Base-by-base conservation (phyloP, 2,797 vertebrate species). In the Onychomys leucogaster region DNA sequence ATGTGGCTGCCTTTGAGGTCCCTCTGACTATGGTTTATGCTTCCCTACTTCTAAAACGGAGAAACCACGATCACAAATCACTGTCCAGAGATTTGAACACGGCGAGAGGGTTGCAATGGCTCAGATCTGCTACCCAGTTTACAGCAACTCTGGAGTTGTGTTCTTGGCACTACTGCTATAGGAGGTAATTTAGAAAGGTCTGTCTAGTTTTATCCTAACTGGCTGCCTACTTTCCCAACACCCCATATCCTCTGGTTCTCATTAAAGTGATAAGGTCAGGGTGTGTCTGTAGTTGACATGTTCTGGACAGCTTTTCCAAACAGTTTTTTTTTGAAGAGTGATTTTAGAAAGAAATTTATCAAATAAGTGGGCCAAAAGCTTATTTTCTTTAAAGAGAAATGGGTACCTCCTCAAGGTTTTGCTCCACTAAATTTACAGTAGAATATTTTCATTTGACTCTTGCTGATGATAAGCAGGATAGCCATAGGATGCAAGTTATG, bases 341-440 rank as follows among this genome's bases (percentile, higher is more conserved):
- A 0, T 92, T 46, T 93, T 96, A 27, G 91, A 96, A 95, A 96
- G 92, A 55, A 94, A 87, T 86, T 84, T 65, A 94, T 75, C 89
- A 97, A 94, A 76, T 94, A 94, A 93, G 91, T 86, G 81, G 57
- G 59, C 65, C 94, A 96, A 94, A 93, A 92, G 25, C 27, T 90
- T 83, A 52, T 94, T 96, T 90, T 94, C 78, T 95, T 94, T 95
- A 46, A 81, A 82, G 46, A 96, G 63, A 96, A 73, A 52, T 94
- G 96, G 67, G 34, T 92, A 77, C 87, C 96, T 96, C 57, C 81
- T 90, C 69, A 83, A 61, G 88, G 61, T 94, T 95, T 76, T 61
- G 49, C 19, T 89, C 69, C 71, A 76, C 85, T 97, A 94, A 71
- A 84, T 92, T 90, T 82, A 96, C 19, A 93, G 55, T 95, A 93